A percentile compares a stretch with the other conserved stretches of the same genome.
Evolutionary conservation across 53 echinoderm and acorn worm species (phyloP).

Genomic region (Crossaster papposus): DNA sequence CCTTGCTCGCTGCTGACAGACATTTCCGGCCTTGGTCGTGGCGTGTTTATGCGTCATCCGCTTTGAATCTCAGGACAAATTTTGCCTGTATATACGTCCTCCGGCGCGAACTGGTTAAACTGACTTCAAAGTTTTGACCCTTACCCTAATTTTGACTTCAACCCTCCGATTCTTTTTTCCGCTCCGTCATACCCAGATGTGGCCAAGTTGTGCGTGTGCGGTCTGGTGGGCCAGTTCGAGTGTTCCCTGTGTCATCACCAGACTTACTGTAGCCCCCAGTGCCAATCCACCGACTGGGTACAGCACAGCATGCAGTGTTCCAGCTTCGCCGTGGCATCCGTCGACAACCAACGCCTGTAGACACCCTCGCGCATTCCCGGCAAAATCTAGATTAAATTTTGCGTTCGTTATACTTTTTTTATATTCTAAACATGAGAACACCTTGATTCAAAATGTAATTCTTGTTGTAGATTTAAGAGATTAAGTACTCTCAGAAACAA

Average conservation of each 20-base stretch:
- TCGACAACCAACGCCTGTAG: conserved; percentile 21
- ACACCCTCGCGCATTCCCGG: neutral
- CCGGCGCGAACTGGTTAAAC: too few relatives aligned
- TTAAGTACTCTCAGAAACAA: neutral
- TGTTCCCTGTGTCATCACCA: conserved; percentile 89
- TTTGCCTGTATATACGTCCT: too few relatives aligned
- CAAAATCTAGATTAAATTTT: neutral
- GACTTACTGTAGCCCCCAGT: conserved; percentile 93
- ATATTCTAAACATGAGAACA: neutral
- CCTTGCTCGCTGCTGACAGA: too few relatives aligned
- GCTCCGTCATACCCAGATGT: conserved; percentile 52
- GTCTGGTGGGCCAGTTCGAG: conserved; percentile 92
- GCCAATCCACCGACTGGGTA: conserved; percentile 95
- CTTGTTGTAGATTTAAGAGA: neutral
- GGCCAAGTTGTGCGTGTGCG: conserved; percentile 85
- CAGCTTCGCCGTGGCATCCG: conserved; percentile 45
- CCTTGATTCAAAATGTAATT: conserved; percentile 4
- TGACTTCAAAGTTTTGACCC: neutral
- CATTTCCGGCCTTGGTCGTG: too few relatives aligned
- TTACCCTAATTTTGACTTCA: neutral
- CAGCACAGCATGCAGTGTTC: conserved; percentile 82
- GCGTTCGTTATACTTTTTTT: neutral
- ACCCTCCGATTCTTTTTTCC: neutral
- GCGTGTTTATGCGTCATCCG: too few relatives aligned
- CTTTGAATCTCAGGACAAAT: too few relatives aligned